phyloP scores from a whole-genome alignment of 2,113 vertebrate genomes.

The Mellivora capensis region DNA sequence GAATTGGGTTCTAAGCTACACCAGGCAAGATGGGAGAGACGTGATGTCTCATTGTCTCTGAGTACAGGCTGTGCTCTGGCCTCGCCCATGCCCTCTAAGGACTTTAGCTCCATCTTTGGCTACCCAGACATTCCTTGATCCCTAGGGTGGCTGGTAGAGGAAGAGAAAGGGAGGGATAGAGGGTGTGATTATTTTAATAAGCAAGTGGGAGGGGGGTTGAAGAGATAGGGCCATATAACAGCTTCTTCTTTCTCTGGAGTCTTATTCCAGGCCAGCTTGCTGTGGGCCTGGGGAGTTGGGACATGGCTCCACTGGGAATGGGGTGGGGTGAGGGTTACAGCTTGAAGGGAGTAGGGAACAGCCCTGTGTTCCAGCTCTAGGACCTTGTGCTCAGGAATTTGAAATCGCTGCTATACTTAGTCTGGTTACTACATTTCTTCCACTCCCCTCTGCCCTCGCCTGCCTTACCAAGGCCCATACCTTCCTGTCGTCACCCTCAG shows the following conservation, averaged over 20 bases:
- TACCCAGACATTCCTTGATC: neutral
- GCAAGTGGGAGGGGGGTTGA: neutral
- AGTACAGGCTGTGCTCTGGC: neutral
- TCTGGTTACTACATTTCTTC: slow-evolving; percentile 33
- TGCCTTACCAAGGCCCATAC: neutral
- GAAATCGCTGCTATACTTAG: slow-evolving; percentile 52
- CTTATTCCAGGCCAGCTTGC: neutral
- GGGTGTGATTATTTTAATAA: neutral
- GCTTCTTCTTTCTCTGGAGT: neutral
- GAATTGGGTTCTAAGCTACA: slow-evolving; percentile 16
- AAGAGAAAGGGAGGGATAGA: neutral
- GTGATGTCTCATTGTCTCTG: neutral
- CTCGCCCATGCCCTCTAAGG: neutral
- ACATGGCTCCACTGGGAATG: neutral
- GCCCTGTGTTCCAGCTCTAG: neutral
- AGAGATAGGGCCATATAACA: neutral
- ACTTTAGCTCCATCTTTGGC: neutral
- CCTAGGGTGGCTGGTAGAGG: neutral
- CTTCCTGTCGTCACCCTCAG: neutral
- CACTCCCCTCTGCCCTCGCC: neutral
- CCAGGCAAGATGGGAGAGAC: neutral
- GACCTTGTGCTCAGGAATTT: slow-evolving; percentile 74
- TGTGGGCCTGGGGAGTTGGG: neutral
- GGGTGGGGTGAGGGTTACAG: neutral
- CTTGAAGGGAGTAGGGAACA: neutral